A percentile compares a stretch with the other conserved stretches of the same genome.
Conservation (phyloP, 2,888 invertebrate species). For the Lasioglossum lativentre region DNA sequence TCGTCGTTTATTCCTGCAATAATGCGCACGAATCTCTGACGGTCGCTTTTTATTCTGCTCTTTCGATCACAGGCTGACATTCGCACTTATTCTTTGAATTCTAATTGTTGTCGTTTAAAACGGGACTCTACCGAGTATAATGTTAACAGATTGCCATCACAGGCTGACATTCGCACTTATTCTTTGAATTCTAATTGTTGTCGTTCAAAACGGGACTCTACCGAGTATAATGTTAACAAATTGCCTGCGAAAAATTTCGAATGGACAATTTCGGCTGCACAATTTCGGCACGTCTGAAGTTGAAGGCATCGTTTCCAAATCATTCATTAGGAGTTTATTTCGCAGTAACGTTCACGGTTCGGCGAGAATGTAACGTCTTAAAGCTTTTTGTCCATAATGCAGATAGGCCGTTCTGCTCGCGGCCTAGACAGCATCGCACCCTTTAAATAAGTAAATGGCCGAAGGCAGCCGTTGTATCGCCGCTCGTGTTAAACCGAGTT, state of each 20-base stretch:
- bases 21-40: background rate
- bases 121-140: too few relatives aligned
- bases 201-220: too few relatives aligned
- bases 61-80: background rate
- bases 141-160: too few relatives aligned
- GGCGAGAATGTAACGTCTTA: slow-evolving; percentile 1
- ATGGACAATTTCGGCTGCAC: background rate
- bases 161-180: background rate
- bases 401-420: slow-evolving; percentile 46
- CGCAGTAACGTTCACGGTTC: background rate
- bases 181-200: too few relatives aligned
- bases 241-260: too few relatives aligned
- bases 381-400: slow-evolving; percentile 45
- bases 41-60: background rate
- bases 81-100: too few relatives aligned
- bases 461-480: slow-evolving; percentile 63
- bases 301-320: background rate
- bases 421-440: slow-evolving; percentile 48
- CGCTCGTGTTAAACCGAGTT: slow-evolving; percentile 74
- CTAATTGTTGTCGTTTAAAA: too few relatives aligned
- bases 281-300: background rate
- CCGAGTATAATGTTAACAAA: too few relatives aligned
- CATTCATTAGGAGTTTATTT: background rate
- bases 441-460: slow-evolving; percentile 60
- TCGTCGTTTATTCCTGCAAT: background rate